Evolutionary conservation across 2,113 vertebrate genomes (phyloP).

Genomic region (Petrocephalus microphthalmus): DNA sequence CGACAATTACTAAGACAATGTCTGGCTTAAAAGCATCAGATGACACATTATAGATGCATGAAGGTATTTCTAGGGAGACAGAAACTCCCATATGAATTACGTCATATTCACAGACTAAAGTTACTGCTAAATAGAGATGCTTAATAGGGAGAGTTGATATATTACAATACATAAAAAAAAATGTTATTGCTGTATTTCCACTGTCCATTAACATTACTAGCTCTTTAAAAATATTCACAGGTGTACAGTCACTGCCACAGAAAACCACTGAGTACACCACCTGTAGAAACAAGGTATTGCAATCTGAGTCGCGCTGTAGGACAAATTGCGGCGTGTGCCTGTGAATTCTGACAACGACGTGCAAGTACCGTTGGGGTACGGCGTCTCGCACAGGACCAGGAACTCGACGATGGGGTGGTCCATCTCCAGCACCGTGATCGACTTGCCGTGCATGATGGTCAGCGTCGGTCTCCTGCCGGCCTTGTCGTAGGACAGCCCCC

Average conservation of each 20-base stretch:
- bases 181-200: not conserved
- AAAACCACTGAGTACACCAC: not conserved
- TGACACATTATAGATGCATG: not conserved
- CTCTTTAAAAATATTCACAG: not conserved
- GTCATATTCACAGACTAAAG: not conserved
- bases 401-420: constrained; percentile 97
- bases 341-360: not conserved
- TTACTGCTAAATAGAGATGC: not conserved
- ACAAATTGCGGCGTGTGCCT: not conserved
- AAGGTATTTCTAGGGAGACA: not conserved
- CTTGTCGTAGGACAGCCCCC: constrained; percentile 91
- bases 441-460: constrained; percentile 98
- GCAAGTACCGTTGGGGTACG: constrained; percentile 87
- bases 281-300: not conserved
- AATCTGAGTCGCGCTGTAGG: not conserved
- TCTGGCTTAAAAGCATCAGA: not conserved
- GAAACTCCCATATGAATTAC: not conserved
- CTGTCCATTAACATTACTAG: not conserved
- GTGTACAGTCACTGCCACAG: not conserved
- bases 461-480: constrained; percentile 85
- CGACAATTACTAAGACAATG: not conserved
- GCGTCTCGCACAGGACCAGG: constrained; percentile 92
- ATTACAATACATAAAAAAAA: not conserved
- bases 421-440: constrained; percentile 97
- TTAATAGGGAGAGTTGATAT: not conserved